A percentile compares a stretch with the other conserved stretches of the same genome.
These are phyloP conservation scores for Atrina japonica DNA, from an alignment of 2,888 invertebrate genomes.

Conservation along the genomic window DNA sequence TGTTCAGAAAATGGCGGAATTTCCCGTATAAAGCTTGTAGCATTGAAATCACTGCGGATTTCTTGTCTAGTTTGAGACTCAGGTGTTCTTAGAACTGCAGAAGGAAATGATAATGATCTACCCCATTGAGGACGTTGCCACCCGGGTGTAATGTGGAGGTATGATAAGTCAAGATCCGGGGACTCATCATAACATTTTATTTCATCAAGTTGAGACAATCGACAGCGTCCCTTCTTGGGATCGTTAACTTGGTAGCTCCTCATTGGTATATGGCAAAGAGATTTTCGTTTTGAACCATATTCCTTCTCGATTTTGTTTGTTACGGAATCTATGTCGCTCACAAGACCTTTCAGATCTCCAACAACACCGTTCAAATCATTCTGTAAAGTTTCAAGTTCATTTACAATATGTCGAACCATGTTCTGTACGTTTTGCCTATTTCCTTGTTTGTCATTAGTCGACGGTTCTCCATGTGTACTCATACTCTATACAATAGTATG, in stretches of 20 bases:
- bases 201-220: slow-evolving; percentile 1
- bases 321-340: slow-evolving; percentile 34
- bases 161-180: slow-evolving; percentile 42
- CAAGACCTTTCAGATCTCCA: slow-evolving; percentile 27
- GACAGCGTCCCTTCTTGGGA: not conserved
- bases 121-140: slow-evolving; percentile 32
- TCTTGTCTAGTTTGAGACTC: not conserved
- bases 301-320: slow-evolving; percentile 20
- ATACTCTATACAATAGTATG: not conserved
- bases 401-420: slow-evolving; percentile 37
- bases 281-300: slow-evolving; percentile 1
- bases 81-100: slow-evolving; percentile 1
- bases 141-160: slow-evolving; percentile 29
- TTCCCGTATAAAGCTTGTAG: slow-evolving; percentile 16
- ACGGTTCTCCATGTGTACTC: not conserved
- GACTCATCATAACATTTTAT: slow-evolving; percentile 26
- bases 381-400: slow-evolving; percentile 36
- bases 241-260: not conserved
- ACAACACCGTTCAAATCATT: slow-evolving; percentile 27
- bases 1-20: not conserved
- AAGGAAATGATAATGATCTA: slow-evolving; percentile 19
- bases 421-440: not conserved
- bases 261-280: not conserved
- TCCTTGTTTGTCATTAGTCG: not conserved
- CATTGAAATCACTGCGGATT: slow-evolving; percentile 7